Percentiles rank a stretch among this genome's conserved stretches.
Conservation (phyloP, 2,797 vertebrate species). For the Peromyscus aztecus region DNA sequence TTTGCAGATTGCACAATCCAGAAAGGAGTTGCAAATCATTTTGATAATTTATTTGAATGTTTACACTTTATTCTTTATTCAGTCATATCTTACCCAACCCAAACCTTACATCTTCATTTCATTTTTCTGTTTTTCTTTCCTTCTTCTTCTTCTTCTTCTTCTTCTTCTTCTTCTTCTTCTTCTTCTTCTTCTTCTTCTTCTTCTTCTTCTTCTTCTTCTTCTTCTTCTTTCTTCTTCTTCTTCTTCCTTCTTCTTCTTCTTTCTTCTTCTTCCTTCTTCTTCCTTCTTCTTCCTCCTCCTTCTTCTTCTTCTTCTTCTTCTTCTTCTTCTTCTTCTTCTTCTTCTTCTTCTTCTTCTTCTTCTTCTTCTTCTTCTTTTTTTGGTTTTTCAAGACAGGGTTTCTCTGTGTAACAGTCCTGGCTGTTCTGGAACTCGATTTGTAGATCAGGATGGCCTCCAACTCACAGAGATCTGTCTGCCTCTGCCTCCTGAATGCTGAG, state of each 20-base stretch:
- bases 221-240: no score
- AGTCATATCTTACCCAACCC: neutral
- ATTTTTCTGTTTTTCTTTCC: neutral
- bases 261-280: no score
- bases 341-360: no score
- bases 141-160: no score
- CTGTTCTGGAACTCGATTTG: neutral
- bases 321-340: no score
- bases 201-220: no score
- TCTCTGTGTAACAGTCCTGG: neutral
- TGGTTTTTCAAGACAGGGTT: neutral
- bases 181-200: no score
- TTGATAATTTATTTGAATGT: neutral
- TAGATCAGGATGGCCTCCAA: neutral
- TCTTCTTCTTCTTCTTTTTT: no score
- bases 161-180: no score
- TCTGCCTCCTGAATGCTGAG: neutral
- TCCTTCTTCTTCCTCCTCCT: no score
- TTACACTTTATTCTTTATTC: neutral
- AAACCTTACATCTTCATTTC: neutral
- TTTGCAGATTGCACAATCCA: neutral
- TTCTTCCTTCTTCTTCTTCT: no score
- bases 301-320: no score
- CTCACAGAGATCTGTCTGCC: neutral
- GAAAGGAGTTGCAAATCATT: neutral